Evolutionary conservation across 1,140 invertebrate genomes (phyloP).

Genomic region (Drosophila lacteicornis): DNA sequence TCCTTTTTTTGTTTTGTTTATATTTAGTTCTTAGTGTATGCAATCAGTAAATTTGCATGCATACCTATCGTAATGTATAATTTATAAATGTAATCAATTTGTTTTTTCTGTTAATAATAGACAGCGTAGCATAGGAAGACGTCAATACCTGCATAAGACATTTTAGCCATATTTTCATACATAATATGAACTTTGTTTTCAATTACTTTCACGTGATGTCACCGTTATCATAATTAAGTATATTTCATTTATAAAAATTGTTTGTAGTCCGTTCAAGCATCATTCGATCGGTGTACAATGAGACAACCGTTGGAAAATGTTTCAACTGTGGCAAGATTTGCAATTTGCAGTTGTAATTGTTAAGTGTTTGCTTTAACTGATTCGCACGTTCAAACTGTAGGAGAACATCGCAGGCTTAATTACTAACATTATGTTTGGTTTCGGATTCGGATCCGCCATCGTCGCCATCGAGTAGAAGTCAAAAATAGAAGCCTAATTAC

Average conservation of each 20-base stretch:
- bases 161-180: conserved; percentile 84
- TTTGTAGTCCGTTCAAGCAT: conserved; percentile 62
- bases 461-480: conserved; percentile 48
- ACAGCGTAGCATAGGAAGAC: conserved; percentile 85
- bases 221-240: conserved; percentile 45
- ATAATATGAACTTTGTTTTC: conserved; percentile 80
- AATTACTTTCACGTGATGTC: conserved; percentile 50
- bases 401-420: conserved; percentile 73
- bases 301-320: conserved; percentile 69
- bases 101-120: conserved; percentile 85
- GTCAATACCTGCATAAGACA: conserved; percentile 86
- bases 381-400: conserved; percentile 52
- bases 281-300: conserved; percentile 44
- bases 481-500: conserved; percentile 72
- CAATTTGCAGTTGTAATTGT: conserved; percentile 43
- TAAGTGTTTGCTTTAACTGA: conserved; percentile 48
- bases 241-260: conserved; percentile 62
- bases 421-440: conserved; percentile 53
- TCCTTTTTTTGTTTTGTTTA: neutral
- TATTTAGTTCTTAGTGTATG: conserved; percentile 42
- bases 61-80: conserved; percentile 74
- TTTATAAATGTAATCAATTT: conserved; percentile 68
- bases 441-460: conserved; percentile 23
- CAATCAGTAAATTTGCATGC: conserved; percentile 58
- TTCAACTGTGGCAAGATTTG: conserved; percentile 43